Evolutionary conservation across 2,113 vertebrate genomes (phyloP).

Genomic region (Symphodus melops): DNA sequence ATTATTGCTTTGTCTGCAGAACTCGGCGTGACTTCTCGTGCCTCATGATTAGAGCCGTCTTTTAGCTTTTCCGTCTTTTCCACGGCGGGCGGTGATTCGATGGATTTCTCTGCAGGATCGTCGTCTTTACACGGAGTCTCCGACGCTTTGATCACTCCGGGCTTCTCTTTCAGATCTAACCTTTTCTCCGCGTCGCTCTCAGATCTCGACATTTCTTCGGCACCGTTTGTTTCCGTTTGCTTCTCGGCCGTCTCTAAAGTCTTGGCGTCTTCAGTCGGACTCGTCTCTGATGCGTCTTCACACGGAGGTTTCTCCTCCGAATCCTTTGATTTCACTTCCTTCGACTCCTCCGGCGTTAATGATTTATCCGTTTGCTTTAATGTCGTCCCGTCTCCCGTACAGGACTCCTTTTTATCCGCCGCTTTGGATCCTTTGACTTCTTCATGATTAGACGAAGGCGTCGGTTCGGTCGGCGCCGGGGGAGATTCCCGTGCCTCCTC

Average conservation of each 20-base stretch:
- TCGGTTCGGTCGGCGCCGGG: not conserved
- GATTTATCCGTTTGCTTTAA: constrained; percentile 27
- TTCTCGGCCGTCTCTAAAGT: not conserved
- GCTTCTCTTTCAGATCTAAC: not conserved
- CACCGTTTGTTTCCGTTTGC: not conserved
- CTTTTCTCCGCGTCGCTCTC: constrained; percentile 9
- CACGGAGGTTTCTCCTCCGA: not conserved
- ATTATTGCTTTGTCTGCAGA: not conserved
- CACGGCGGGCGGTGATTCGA: not conserved
- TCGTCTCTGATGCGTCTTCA: not conserved
- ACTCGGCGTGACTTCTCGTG: not conserved
- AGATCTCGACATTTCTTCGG: not conserved
- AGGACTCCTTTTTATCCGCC: not conserved
- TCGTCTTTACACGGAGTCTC: constrained; percentile 16
- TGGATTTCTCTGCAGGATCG: constrained; percentile 15
- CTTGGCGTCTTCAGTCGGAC: not conserved
- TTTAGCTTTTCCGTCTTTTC: constrained; percentile 19
- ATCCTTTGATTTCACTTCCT: constrained; percentile 27
- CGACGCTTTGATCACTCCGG: constrained; percentile 9
- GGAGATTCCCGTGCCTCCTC: not conserved
- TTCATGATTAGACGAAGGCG: constrained; percentile 23
- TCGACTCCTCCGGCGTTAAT: constrained; percentile 19
- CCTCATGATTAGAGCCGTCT: not conserved
- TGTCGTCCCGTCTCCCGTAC: not conserved
- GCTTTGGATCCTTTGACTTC: constrained; percentile 7